These are phyloP conservation scores for Frankliniella intonsa DNA, from an alignment of 2,888 invertebrate species.

Conservation along the genomic window DNA sequence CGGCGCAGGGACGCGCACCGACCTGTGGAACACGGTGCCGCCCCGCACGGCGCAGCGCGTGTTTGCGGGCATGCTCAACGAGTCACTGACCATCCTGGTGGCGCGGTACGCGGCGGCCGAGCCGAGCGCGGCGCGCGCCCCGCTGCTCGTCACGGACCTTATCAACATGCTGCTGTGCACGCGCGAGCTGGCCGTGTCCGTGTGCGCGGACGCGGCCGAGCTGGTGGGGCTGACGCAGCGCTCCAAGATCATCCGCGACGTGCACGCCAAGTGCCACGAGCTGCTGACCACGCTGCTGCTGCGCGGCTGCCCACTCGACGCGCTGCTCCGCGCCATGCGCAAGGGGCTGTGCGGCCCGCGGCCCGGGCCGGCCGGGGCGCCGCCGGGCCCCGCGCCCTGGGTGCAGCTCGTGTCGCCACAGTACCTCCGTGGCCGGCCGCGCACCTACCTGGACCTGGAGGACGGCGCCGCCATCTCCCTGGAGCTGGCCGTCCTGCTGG, in stretches of 20 bases:
- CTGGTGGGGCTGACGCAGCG: slow-evolving; percentile 52
- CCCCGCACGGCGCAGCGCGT: slow-evolving; percentile 82
- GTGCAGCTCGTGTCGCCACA: slow-evolving; percentile 37
- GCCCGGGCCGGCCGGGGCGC: neutral
- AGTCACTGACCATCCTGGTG: slow-evolving; percentile 73
- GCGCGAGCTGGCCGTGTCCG: slow-evolving; percentile 64
- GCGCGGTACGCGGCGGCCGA: slow-evolving; percentile 74
- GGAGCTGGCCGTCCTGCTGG: slow-evolving; percentile 65
- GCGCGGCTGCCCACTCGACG: slow-evolving; percentile 69
- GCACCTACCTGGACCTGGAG: slow-evolving; percentile 1
- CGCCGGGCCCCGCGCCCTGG: slow-evolving; percentile 31
- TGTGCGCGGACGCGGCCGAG: slow-evolving; percentile 50
- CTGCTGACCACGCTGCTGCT: slow-evolving; percentile 68
- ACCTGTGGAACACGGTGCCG: slow-evolving; percentile 83
- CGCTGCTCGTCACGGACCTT: slow-evolving; percentile 64
- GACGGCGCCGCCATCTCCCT: slow-evolving; percentile 54
- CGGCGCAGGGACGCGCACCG: slow-evolving; percentile 63
- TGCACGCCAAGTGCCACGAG: slow-evolving; percentile 78
- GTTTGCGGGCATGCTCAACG: slow-evolving; percentile 79
- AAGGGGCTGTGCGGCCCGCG: slow-evolving; percentile 20
- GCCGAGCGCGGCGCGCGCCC: slow-evolving; percentile 56
- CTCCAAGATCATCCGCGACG: slow-evolving; percentile 63
- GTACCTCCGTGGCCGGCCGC: slow-evolving; percentile 32
- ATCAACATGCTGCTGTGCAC: slow-evolving; percentile 72
- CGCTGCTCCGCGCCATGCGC: slow-evolving; percentile 63